These are phyloP conservation scores for Xestoiulus laeticollis DNA, from an alignment of 2,888 invertebrate species.

Conservation along the genomic window DNA sequence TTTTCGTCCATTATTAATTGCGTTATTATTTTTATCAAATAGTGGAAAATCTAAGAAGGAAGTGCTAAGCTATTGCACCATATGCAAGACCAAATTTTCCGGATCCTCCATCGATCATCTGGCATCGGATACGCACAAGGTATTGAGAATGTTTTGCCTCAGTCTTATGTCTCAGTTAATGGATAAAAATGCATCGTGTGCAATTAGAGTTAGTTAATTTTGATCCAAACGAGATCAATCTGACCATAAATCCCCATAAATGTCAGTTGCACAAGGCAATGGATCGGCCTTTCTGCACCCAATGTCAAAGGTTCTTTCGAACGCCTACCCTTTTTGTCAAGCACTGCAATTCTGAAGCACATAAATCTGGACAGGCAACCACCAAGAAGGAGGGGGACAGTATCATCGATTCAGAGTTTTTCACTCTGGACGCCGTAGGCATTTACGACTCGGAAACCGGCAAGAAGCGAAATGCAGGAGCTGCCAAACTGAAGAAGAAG, in stretches of 20 bases:
- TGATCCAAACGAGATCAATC: too few species aligned
- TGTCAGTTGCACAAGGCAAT: background rate
- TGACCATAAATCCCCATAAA: background rate
- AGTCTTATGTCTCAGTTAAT: background rate
- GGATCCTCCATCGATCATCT: background rate
- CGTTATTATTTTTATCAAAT: background rate
- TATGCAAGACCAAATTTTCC: background rate
- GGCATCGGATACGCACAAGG: background rate
- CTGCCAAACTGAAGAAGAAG: background rate
- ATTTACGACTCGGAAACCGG: background rate
- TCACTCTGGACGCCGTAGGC: background rate
- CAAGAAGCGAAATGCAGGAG: background rate
- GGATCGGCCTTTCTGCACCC: background rate
- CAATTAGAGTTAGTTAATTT: background rate
- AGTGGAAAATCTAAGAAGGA: background rate
- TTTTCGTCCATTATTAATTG: too few species aligned
- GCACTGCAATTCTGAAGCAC: background rate
- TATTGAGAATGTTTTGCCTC: background rate
- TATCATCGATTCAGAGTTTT: background rate
- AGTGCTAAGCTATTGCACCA: background rate
- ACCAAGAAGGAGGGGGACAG: background rate
- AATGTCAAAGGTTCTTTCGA: background rate
- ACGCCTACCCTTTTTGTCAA: background rate
- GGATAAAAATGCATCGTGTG: background rate
- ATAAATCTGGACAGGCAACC: background rate